Conservation (phyloP, 2,113 vertebrate species). For the Odocoileus virginianus region DNA sequence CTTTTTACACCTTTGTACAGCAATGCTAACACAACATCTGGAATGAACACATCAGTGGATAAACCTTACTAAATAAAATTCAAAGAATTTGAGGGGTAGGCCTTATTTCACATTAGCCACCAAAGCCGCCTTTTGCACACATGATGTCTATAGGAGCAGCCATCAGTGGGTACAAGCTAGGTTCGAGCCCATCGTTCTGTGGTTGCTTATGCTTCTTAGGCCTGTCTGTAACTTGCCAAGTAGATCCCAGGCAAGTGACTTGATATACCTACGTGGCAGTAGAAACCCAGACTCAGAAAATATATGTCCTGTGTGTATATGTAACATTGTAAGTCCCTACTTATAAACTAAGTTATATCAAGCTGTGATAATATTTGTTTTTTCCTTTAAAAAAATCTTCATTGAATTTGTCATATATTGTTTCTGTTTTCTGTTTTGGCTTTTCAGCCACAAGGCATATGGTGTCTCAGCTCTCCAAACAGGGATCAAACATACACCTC, state of each 20-base stretch:
- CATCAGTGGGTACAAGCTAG: not conserved
- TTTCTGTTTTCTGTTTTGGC: not conserved
- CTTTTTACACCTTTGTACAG: not conserved
- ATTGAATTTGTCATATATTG: not conserved
- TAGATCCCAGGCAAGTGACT: not conserved
- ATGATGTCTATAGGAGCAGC: not conserved
- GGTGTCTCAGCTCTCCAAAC: not conserved
- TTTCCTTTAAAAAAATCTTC: not conserved
- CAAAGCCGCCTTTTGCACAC: not conserved
- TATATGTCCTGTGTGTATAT: not conserved
- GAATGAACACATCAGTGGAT: not conserved
- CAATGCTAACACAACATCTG: not conserved
- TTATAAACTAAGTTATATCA: not conserved
- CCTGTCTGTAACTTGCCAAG: constrained; percentile 8
- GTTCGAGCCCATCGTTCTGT: not conserved
- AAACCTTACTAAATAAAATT: constrained; percentile 1
- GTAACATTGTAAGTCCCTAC: not conserved
- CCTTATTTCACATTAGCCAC: not conserved
- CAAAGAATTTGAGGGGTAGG: not conserved
- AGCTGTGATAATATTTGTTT: not conserved
- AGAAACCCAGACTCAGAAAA: not conserved
- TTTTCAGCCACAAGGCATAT: not conserved
- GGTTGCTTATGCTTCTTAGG: not conserved
- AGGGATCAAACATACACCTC: not conserved
- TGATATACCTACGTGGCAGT: not conserved